phyloP scores from a whole-genome alignment of 2,797 vertebrate species.

The Meriones psammophilus region DNA sequence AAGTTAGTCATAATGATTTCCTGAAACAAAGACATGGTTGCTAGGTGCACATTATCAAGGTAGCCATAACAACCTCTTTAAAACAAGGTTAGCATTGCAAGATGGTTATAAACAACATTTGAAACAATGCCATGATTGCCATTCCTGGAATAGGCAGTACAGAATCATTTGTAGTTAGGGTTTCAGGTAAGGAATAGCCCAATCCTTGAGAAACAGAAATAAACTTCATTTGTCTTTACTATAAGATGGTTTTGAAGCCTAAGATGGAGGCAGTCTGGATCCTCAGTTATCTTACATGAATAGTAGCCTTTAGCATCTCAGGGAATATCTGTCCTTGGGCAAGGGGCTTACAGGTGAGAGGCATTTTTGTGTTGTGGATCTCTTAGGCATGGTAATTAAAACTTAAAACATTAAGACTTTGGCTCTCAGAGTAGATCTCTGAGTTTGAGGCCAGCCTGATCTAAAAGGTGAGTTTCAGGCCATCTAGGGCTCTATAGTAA shows the following conservation, averaged over 20 bases:
- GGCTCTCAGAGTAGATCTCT: neutral
- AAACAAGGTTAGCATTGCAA: neutral
- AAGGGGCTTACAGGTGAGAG: neutral
- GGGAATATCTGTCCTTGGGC: neutral
- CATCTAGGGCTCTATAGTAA: neutral
- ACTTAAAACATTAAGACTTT: neutral
- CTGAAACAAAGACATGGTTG: neutral
- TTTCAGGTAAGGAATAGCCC: neutral
- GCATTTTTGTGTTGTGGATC: neutral
- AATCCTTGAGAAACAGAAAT: neutral
- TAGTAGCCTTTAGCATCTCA: neutral
- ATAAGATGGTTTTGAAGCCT: neutral
- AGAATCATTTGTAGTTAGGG: neutral
- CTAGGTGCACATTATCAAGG: neutral
- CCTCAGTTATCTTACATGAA: neutral
- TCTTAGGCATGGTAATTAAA: neutral
- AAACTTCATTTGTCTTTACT: neutral
- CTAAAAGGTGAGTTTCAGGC: neutral
- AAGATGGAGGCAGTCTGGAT: neutral
- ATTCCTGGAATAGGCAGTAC: neutral
- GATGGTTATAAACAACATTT: neutral
- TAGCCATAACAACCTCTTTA: neutral
- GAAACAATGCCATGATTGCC: neutral
- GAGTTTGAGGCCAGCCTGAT: neutral
- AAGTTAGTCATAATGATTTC: neutral